These are phyloP conservation scores for Sisor rabdophorus DNA, from an alignment of 2,113 vertebrate genomes.

Conservation along the genomic window DNA sequence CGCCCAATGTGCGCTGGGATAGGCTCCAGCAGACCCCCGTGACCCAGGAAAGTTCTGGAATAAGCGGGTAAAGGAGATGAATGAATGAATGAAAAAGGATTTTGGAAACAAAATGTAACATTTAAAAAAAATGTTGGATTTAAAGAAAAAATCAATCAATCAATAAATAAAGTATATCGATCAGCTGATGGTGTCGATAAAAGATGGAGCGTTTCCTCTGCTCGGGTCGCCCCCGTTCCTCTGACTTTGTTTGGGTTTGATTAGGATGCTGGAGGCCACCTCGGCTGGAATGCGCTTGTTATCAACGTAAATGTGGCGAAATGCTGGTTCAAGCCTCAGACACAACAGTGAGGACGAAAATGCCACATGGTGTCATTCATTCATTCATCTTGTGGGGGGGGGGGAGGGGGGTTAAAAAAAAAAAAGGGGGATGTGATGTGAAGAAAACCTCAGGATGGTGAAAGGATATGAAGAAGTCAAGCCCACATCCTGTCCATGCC, in stretches of 20 bases:
- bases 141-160: too few species aligned
- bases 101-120: too few species aligned
- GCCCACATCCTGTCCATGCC: neutral
- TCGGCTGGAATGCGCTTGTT: conserved; percentile 45
- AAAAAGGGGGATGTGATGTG: too few species aligned
- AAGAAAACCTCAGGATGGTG: neutral
- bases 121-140: too few species aligned
- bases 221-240: conserved; percentile 26
- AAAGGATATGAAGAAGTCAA: neutral
- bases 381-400: too few species aligned
- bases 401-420: too few species aligned
- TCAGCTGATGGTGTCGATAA: conserved; percentile 2
- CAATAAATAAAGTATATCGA: conserved; percentile 15
- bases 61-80: too few species aligned
- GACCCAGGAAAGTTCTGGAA: too few species aligned
- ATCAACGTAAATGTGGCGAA: conserved; percentile 37
- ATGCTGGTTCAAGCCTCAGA: conserved; percentile 42
- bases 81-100: too few species aligned
- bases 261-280: conserved; percentile 44
- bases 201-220: neutral
- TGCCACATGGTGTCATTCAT: neutral
- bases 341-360: conserved; percentile 47
- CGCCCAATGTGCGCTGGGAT: too few species aligned
- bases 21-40: too few species aligned
- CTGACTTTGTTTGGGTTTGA: conserved; percentile 57